phyloP scores from a whole-genome alignment of 2,888 invertebrate species.

The Notodonta dromedarius region DNA sequence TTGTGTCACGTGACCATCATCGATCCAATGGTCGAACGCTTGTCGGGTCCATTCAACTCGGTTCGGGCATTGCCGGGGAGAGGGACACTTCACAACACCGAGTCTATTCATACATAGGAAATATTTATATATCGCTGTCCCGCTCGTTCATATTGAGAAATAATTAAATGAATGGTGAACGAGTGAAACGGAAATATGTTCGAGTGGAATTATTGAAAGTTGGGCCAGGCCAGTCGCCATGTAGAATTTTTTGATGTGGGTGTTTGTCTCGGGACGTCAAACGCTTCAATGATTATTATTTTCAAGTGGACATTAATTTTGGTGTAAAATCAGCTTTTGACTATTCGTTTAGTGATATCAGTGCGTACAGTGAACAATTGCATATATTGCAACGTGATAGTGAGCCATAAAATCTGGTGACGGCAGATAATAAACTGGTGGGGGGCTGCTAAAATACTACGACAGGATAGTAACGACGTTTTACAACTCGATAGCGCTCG shows the following conservation, averaged over 20 bases:
- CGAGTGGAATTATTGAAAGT: conserved; percentile 82
- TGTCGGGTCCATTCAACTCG: conserved; percentile 85
- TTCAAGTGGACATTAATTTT: conserved; percentile 76
- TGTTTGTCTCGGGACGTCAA: conserved; percentile 82
- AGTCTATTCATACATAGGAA: conserved; percentile 82
- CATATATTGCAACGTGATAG: conserved; percentile 67
- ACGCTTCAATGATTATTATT: conserved; percentile 81
- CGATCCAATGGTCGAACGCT: conserved; percentile 84
- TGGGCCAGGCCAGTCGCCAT: conserved; percentile 78
- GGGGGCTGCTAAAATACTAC: conserved; percentile 84
- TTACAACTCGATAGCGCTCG: conserved; percentile 79
- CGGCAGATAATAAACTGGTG: conserved; percentile 76
- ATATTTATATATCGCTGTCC: conserved; percentile 77
- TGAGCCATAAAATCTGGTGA: conserved; percentile 68
- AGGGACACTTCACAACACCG: conserved; percentile 78
- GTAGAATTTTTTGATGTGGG: conserved; percentile 83
- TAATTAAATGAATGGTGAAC: conserved; percentile 81
- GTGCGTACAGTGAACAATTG: conserved; percentile 51
- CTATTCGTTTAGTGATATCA: conserved; percentile 57
- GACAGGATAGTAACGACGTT: conserved; percentile 82
- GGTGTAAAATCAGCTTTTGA: conserved; percentile 65
- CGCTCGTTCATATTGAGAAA: conserved; percentile 75
- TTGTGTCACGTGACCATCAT: conserved; percentile 80
- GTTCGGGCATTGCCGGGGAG: conserved; percentile 69
- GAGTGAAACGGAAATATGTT: conserved; percentile 79